A percentile compares a stretch with the other conserved stretches of the same genome.
Evolutionary conservation across 1,140 invertebrate genomes (phyloP).

Genomic region (Neotoxoptera formosana): DNA sequence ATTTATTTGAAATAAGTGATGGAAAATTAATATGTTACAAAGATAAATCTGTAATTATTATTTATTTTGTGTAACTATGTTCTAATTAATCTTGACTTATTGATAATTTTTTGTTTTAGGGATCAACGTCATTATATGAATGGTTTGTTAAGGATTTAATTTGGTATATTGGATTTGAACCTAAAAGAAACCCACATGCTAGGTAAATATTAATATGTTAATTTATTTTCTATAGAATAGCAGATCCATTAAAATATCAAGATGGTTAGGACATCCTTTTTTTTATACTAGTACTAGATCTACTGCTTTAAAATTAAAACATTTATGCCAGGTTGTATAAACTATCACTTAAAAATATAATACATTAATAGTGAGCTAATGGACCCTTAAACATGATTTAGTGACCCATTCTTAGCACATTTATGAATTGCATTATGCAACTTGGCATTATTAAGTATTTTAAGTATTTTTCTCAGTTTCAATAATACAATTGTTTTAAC

Average conservation of each 20-base stretch:
- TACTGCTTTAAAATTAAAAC: background rate
- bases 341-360: background rate
- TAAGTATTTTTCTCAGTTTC: too few species aligned
- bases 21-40: constrained; percentile 82
- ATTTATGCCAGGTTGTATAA: background rate
- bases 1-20: constrained; percentile 80
- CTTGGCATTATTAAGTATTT: too few species aligned
- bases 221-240: background rate
- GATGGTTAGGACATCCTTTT: background rate
- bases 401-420: background rate
- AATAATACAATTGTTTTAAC: background rate
- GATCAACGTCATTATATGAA: constrained; percentile 71
- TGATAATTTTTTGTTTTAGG: constrained; percentile 64
- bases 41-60: constrained; percentile 72
- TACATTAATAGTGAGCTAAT: background rate
- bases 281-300: background rate
- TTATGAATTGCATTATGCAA: too few species aligned
- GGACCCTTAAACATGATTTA: background rate
- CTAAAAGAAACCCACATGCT: constrained; percentile 79
- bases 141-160: constrained; percentile 81
- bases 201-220: constrained; percentile 64
- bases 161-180: constrained; percentile 84
- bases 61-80: background rate
- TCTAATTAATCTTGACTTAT: background rate
- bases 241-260: too few species aligned